Base-by-base conservation (phyloP, 2,888 invertebrate genomes). In the Ashinkailepas kermadecensis region DNA sequence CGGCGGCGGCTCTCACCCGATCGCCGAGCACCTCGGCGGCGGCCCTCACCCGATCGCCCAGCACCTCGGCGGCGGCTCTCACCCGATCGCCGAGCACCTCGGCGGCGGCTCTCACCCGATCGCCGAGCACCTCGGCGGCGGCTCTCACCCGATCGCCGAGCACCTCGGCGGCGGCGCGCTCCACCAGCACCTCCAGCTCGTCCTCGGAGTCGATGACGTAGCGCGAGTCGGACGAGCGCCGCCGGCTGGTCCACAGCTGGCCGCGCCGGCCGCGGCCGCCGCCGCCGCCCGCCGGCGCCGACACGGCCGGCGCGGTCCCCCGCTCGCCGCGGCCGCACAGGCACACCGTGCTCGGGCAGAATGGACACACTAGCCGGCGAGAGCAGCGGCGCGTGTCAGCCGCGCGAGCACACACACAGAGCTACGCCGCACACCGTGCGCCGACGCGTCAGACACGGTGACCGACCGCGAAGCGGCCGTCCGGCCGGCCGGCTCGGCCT, bases 121-220 rank as follows among this genome's bases (percentile, higher is more conserved):
- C n/a, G 23, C 67, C 58, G 58, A 13, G 58, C 13, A 58, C 58
- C 58, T 58, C 58, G 18, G 39, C 67, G 3, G 3, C 67, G 67
- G 25, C 67, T 23, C 65, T 65, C 23, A 65, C 23, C 65, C 65
- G 23, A 23, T 23, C 13, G 11, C 62, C 65, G n/a, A 65, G 65
- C 74, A 54, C 74, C 74, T 74, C 74, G 54, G 74, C 54, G 54
- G 56, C 56, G 13, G 74, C 74, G 23, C 74, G 54, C 74, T 74
- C 74, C 56, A 74, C 74, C 74, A 74, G 74, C 74, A 74, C 74
- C 74, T 74, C 74, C 10, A 74, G 74, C 74, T 74, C 74, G 21
- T 74, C 74, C 21, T 54, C 74, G 4, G 74, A 56, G 74, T 74
- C 74, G 54, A 74, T 39, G 23, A 74, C 39, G 54, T 56, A 74